Conservation (phyloP, 1,140 invertebrate genomes). For the Euura lappo region DNA sequence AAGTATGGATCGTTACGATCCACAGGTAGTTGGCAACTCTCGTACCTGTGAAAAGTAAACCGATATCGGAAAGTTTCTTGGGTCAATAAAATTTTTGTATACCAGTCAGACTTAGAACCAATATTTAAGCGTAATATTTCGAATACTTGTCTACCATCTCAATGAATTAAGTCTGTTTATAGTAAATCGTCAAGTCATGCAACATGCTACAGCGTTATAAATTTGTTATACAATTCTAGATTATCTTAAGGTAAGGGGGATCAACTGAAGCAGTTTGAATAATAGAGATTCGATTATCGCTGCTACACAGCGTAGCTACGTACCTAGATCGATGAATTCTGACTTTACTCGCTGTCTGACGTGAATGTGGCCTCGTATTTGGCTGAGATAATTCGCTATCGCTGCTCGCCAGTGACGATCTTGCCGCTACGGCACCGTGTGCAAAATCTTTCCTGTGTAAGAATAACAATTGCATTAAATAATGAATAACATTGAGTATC, state of each 20-base stretch:
- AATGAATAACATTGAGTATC: background rate
- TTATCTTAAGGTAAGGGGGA: background rate
- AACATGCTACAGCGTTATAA: constrained; percentile 32
- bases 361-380: constrained; percentile 54
- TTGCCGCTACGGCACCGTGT: constrained; percentile 54
- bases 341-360: constrained; percentile 43
- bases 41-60: no score
- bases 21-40: no score
- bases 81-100: no score
- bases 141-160: background rate
- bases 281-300: constrained; percentile 2
- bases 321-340: constrained; percentile 49
- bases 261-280: background rate
- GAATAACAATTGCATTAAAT: constrained; percentile 34
- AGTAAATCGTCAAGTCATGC: constrained; percentile 27
- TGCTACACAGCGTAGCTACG: constrained; percentile 12
- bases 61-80: background rate
- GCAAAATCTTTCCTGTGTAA: constrained; percentile 61
- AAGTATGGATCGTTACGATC: background rate
- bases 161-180: constrained; percentile 10
- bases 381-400: constrained; percentile 60
- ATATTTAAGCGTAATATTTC: background rate
- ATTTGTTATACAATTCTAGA: background rate
- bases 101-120: no score
- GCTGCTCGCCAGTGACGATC: constrained; percentile 55